These are phyloP conservation scores for Hermaeophaga mercurialis DNA, from an alignment of 2,888 invertebrate species.

Conservation along the genomic window DNA sequence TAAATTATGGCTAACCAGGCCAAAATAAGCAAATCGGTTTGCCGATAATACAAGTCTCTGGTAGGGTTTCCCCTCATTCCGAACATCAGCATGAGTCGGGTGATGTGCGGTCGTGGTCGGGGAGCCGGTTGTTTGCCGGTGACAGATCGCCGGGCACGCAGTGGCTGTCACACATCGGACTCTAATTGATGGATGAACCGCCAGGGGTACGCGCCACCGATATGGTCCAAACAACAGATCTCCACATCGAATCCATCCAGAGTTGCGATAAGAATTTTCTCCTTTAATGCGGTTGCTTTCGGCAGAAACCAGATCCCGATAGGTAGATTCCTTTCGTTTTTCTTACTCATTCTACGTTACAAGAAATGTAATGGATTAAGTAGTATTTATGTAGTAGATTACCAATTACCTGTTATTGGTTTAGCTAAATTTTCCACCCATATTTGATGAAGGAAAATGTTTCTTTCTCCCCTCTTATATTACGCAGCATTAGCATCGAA, in stretches of 20 bases:
- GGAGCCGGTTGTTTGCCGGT: constrained; percentile 47
- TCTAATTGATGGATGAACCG: constrained; percentile 54
- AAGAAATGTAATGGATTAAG: too few species aligned
- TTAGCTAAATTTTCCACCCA: too few species aligned
- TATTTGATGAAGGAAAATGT: too few species aligned
- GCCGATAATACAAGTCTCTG: neutral
- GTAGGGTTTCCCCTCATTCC: neutral
- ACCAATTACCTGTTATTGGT: too few species aligned
- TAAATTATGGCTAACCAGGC: too few species aligned
- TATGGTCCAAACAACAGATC: neutral
- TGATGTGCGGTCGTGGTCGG: constrained; percentile 49
- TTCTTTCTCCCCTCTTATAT: too few species aligned
- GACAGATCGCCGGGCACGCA: constrained; percentile 52
- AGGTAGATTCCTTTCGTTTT: too few species aligned
- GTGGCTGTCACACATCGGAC: constrained; percentile 45
- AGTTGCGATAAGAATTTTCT: neutral
- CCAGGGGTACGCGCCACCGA: constrained; percentile 37
- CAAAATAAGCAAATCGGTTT: constrained; percentile 1
- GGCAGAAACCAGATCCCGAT: too few species aligned
- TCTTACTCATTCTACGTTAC: too few species aligned
- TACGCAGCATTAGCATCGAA: too few species aligned
- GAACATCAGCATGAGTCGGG: constrained; percentile 37
- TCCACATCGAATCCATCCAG: neutral
- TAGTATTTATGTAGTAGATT: too few species aligned
- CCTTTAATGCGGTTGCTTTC: neutral